These are phyloP conservation scores for Halotydeus destructor DNA, from an alignment of 1,140 invertebrate species.

Conservation along the genomic window DNA sequence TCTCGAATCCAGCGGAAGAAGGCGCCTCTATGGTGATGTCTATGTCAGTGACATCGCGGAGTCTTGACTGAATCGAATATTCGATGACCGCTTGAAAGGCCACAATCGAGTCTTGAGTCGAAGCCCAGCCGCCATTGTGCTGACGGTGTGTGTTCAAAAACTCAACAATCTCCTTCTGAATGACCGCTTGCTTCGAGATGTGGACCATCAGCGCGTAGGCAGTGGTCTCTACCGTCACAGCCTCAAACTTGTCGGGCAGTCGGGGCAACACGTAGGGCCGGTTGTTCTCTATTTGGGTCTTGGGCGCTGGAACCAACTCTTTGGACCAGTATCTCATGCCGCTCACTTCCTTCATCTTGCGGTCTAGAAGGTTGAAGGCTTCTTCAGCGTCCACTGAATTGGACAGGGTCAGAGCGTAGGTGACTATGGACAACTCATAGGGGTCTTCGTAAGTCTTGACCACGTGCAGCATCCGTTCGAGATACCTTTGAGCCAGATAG, in stretches of 20 bases:
- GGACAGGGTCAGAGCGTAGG: conserved; percentile 57
- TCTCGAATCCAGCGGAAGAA: conserved; percentile 40
- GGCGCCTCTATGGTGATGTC: conserved; percentile 62
- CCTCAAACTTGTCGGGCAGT: conserved; percentile 63
- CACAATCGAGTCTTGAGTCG: conserved; percentile 73
- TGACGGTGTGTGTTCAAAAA: conserved; percentile 81
- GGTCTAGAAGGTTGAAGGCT: conserved; percentile 49
- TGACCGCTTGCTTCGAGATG: conserved; percentile 53
- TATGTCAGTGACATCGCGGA: conserved; percentile 66
- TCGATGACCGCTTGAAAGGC: conserved; percentile 72
- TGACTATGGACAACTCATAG: conserved; percentile 62
- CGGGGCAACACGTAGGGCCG: conserved; percentile 70
- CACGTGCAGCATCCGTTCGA: conserved; percentile 60
- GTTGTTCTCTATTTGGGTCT: conserved; percentile 66
- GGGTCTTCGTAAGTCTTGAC: conserved; percentile 44
- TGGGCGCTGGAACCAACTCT: conserved; percentile 47
- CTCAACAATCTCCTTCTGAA: conserved; percentile 60
- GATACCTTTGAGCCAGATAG: conserved; percentile 43
- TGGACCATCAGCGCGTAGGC: conserved; percentile 77
- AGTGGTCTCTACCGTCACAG: conserved; percentile 74
- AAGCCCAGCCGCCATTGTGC: conserved; percentile 81
- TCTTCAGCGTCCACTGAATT: conserved; percentile 55
- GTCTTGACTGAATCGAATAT: conserved; percentile 58
- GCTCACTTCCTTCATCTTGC: conserved; percentile 38
- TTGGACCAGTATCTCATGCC: conserved; percentile 51